Conservation (phyloP, 2,113 vertebrate species). For the Athene noctua region DNA sequence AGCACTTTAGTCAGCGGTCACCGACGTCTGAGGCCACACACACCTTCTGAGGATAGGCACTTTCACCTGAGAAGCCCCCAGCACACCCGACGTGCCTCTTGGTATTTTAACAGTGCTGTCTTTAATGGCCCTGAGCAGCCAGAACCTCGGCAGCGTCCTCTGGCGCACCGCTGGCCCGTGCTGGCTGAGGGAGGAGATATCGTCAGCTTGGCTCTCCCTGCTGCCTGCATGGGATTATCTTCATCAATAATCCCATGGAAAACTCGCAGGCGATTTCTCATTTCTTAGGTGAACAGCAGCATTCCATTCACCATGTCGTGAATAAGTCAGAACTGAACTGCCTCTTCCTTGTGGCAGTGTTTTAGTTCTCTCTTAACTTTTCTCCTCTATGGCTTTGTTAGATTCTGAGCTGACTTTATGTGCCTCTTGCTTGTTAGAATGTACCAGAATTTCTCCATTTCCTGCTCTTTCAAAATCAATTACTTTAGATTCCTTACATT, state of each 20-base stretch:
- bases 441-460: not conserved
- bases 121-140: not conserved
- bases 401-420: too few relatives aligned
- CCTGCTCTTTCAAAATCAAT: not conserved
- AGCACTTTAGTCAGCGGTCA: rapidly evolving
- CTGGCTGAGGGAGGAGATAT: too few relatives aligned
- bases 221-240: not conserved
- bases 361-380: not conserved
- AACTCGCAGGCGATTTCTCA: not conserved
- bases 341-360: not conserved
- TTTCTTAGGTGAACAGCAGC: not conserved
- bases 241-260: not conserved
- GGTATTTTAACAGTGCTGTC: not conserved
- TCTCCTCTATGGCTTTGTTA: too few relatives aligned
- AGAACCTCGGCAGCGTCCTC: not conserved
- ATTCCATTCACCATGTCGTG: not conserved
- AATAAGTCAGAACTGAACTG: not conserved
- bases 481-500: not conserved
- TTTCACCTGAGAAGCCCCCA: not conserved
- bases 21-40: rapidly evolving
- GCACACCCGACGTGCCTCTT: not conserved
- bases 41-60: not conserved
- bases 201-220: too few relatives aligned
- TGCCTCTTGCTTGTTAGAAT: not conserved
- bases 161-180: not conserved